Base-by-base conservation (phyloP, 2,113 vertebrate species). In the Oryzias melastigma region DNA sequence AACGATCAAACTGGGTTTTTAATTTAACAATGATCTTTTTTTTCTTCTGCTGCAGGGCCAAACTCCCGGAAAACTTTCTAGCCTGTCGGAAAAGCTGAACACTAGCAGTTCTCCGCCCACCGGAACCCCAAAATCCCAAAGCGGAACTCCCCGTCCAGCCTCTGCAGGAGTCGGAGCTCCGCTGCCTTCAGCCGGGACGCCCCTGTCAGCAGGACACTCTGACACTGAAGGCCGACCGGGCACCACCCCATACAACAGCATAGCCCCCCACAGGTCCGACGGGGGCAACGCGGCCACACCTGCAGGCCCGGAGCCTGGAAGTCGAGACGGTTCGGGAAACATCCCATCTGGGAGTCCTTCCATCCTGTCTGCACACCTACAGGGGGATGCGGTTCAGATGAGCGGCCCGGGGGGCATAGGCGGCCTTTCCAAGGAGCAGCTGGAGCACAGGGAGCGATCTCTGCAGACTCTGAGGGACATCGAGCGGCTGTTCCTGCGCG, bases 391-490 rank as follows among this genome's bases (percentile, higher is more conserved):
- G 5, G 71, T 81, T 35, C 85, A 78, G 48, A 81, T 74, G 48
- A 70, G 52, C n/a, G 87, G 81, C 5, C 71, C 74, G 1, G 81
- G 62, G 51, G 91, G 75, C 73, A 74, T 87, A 0, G 95, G 95
- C 46, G 91, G 94, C 19, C 93, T 99, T 65, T 98, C 97, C 16
- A 97, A 96, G 84, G 96, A 99, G 85, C 97, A 99, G 85, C 89
- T 98, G 73, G 96, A 98, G 77, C 97, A 98, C 65, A 90, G 97
- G 2, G 96, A 98, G 40, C 94, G 96, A 5, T 98, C 97, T 42
- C 83, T 99, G 59, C 97, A 98, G 90, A 99, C 96, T 0, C 90
- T 99, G 57, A 90, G 96, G 59, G 96, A 99, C 88, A 97, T 99
- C 8, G 96, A 99, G 76, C 91, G 96, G 5, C 88, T 98, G 35